These are phyloP conservation scores for Emydoidea blandingii DNA, from an alignment of 2,797 vertebrate species.

Conservation along the genomic window DNA sequence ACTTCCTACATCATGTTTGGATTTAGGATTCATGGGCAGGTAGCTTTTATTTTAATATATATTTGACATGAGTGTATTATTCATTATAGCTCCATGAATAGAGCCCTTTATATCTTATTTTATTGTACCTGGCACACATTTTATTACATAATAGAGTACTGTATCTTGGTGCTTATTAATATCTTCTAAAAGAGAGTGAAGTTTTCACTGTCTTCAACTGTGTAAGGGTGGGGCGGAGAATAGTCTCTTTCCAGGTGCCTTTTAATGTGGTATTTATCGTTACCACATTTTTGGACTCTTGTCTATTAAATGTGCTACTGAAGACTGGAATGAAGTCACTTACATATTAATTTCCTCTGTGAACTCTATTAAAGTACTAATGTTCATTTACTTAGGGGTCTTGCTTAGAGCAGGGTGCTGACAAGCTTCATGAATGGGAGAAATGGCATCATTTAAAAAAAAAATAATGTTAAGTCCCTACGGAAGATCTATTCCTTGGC, in stretches of 20 bases:
- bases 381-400: not conserved
- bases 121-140: not conserved
- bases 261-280: slow-evolving; percentile 24
- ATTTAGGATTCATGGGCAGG: slow-evolving; percentile 26
- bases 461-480: not conserved
- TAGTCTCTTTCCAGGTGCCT: not conserved
- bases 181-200: slow-evolving; percentile 18
- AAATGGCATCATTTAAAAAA: slow-evolving; percentile 15
- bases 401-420: not conserved
- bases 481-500: not conserved
- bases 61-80: not conserved
- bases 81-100: slow-evolving; percentile 11
- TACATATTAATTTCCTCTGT: slow-evolving; percentile 21
- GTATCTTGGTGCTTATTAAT: slow-evolving; percentile 15
- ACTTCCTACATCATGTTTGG: slow-evolving; percentile 19
- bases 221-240: not conserved
- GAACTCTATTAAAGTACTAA: slow-evolving; percentile 2
- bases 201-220: not conserved
- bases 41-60: slow-evolving; percentile 34
- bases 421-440: slow-evolving; percentile 46
- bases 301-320: not conserved
- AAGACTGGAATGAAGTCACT: slow-evolving; percentile 25
- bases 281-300: not conserved
- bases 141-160: slow-evolving; percentile 24
- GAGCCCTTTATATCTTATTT: slow-evolving; percentile 25